Conservation (phyloP, 2,888 invertebrate species). For the Hypselothyrea guttata region DNA sequence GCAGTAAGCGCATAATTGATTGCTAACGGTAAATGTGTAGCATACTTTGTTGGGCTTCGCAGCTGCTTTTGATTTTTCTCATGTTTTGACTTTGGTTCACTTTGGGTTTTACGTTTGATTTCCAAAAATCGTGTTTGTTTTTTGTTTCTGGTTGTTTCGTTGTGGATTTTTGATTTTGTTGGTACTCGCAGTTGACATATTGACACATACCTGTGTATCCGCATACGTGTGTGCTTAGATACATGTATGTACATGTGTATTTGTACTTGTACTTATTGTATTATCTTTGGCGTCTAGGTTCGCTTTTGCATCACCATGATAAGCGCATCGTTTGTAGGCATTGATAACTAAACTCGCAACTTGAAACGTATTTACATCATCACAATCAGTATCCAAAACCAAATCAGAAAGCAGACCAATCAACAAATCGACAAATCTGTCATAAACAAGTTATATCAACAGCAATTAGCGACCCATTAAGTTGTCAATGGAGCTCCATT, state of each 20-base stretch:
- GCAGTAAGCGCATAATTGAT: conserved; percentile 57
- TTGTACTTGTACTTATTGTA: conserved; percentile 8
- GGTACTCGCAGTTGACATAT: conserved; percentile 37
- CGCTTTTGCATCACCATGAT: conserved; percentile 9
- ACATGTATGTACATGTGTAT: conserved; percentile 5
- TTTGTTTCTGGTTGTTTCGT: background rate
- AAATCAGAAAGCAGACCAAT: conserved; percentile 3
- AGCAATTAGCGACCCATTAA: conserved; percentile 49
- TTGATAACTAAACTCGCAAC: conserved; percentile 1
- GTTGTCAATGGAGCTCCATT: conserved; percentile 7
- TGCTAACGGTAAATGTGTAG: conserved; percentile 60
- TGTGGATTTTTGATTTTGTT: conserved; percentile 25
- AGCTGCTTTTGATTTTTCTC: conserved; percentile 45
- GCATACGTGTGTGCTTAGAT: conserved; percentile 1
- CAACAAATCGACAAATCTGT: conserved; percentile 23
- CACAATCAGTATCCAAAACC: conserved; percentile 8
- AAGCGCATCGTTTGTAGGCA: conserved; percentile 29
- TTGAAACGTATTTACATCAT: conserved; percentile 17
- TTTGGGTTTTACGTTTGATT: conserved; percentile 2
- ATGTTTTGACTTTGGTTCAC: conserved; percentile 4
- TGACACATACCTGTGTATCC: conserved; percentile 26
- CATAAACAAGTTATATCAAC: conserved; percentile 34
- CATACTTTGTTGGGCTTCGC: conserved; percentile 74
- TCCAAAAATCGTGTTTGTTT: background rate
- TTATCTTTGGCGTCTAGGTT: conserved; percentile 4